These are phyloP conservation scores for Craterocephalus amniculus DNA, from an alignment of 2,797 vertebrate genomes.

Conservation along the genomic window DNA sequence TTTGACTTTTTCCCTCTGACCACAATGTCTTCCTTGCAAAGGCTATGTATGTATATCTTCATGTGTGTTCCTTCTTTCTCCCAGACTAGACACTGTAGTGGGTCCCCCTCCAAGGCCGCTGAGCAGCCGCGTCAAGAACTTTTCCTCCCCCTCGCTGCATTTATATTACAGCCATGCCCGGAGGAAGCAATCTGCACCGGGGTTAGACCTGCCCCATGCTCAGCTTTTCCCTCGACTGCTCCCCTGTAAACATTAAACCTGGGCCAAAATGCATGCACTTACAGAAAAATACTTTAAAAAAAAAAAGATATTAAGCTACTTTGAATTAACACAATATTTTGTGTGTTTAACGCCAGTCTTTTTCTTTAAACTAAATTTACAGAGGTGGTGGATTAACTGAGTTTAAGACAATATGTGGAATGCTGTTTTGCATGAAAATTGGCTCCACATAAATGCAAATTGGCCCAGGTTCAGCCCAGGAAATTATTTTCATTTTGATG, in stretches of 20 bases:
- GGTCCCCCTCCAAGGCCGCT: constrained; percentile 74
- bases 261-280: constrained; percentile 34
- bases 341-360: not conserved
- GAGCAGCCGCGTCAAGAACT: constrained; percentile 72
- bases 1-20: not conserved
- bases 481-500: constrained; percentile 1
- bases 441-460: constrained; percentile 4
- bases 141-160: constrained; percentile 79
- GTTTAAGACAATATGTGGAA: no score
- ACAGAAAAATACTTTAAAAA: not conserved
- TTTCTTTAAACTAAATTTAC: not conserved
- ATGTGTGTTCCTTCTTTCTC: constrained; percentile 60
- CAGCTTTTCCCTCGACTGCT: constrained; percentile 8
- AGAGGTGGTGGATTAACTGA: not conserved
- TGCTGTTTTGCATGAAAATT: not conserved
- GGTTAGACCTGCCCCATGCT: constrained; percentile 65
- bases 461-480: constrained; percentile 25
- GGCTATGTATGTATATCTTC: constrained; percentile 20
- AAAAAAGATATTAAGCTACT: not conserved
- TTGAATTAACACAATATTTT: not conserved
- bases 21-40: not conserved
- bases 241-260: constrained; percentile 38
- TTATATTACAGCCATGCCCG: constrained; percentile 79
- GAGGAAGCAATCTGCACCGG: constrained; percentile 69
- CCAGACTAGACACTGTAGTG: constrained; percentile 80